Evolutionary conservation across 1,140 invertebrate species (phyloP).

Genomic region (Aporrectodea caliginosa): DNA sequence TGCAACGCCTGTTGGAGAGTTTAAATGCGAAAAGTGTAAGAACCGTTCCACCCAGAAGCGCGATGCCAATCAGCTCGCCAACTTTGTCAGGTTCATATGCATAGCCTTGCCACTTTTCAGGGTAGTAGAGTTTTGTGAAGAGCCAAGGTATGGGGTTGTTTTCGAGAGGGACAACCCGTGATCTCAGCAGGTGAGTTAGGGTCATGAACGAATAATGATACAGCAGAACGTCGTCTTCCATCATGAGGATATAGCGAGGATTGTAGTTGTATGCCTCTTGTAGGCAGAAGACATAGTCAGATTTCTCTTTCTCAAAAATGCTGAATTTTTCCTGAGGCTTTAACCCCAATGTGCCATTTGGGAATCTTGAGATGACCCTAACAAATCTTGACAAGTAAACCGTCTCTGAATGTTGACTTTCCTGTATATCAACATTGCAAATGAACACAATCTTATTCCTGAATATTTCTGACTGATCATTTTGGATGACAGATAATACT

Average conservation of each 20-base stretch:
- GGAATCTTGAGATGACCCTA: not conserved
- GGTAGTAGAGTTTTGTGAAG: not conserved
- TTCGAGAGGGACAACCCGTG: not conserved
- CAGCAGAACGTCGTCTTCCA: not conserved
- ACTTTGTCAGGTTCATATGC: not conserved
- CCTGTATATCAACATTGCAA: not conserved
- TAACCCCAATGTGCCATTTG: not conserved
- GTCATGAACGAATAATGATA: not conserved
- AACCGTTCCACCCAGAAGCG: not conserved
- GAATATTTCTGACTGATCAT: not conserved
- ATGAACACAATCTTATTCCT: not conserved
- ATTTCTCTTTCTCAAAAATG: not conserved
- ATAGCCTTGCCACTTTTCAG: not conserved
- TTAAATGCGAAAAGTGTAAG: not conserved
- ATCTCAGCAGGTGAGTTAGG: not conserved
- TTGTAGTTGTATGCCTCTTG: not conserved
- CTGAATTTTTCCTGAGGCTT: not conserved
- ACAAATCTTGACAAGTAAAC: not conserved
- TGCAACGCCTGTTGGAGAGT: not conserved
- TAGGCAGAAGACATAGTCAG: not conserved
- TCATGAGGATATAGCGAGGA: not conserved
- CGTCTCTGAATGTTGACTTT: not conserved
- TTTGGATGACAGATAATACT: not conserved
- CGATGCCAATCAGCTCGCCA: not conserved
- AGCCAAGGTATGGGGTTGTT: not conserved